Conservation (phyloP, 2,888 invertebrate species). For the Syritta pipiens region DNA sequence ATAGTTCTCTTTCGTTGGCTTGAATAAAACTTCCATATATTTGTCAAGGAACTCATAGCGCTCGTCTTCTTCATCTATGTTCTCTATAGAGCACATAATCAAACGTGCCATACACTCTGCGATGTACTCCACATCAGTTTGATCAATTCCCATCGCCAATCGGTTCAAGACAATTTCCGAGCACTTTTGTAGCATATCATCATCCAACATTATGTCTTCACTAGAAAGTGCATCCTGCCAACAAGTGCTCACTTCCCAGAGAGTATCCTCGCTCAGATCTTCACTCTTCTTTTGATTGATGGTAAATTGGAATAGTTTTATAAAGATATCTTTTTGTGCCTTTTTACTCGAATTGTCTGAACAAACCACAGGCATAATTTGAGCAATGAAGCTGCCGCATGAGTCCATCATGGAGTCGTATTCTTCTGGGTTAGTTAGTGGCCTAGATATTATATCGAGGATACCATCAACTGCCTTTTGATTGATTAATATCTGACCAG, state of each 20-base stretch:
- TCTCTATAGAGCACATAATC: constrained; percentile 76
- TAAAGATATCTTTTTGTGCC: constrained; percentile 79
- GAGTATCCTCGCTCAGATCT: constrained; percentile 79
- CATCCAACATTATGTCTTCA: constrained; percentile 74
- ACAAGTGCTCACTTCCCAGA: constrained; percentile 81
- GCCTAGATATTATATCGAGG: constrained; percentile 74
- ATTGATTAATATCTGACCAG: constrained; percentile 76
- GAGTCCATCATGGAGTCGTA: constrained; percentile 78
- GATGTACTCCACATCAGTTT: constrained; percentile 72
- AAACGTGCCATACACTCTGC: constrained; percentile 75
- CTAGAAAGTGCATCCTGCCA: constrained; percentile 82
- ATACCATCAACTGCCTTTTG: constrained; percentile 75
- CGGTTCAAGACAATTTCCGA: constrained; percentile 72
- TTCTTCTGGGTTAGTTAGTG: constrained; percentile 71
- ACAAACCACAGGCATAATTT: constrained; percentile 80
- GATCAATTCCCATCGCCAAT: constrained; percentile 39
- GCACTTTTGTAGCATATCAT: constrained; percentile 72
- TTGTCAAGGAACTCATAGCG: constrained; percentile 72
- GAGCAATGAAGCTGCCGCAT: constrained; percentile 81
- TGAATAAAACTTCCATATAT: constrained; percentile 62
- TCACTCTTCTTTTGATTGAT: constrained; percentile 76
- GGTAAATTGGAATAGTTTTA: constrained; percentile 80
- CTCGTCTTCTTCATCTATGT: constrained; percentile 71
- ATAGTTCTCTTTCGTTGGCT: constrained; percentile 42
- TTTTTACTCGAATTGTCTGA: constrained; percentile 77